phyloP scores from a whole-genome alignment of 2,797 vertebrate species.

The Lutra lutra region DNA sequence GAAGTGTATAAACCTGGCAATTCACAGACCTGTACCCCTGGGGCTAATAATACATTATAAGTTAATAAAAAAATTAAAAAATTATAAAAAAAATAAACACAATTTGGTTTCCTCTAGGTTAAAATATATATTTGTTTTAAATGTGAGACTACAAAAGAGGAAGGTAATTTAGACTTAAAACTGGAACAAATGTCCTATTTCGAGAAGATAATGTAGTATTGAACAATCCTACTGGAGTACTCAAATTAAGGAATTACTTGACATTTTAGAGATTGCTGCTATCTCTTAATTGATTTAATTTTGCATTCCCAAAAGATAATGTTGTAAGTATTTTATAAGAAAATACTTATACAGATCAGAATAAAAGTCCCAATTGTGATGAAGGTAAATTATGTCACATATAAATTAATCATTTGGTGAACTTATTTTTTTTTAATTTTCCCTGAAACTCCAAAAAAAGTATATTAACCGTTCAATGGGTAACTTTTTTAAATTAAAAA shows the following conservation, averaged over 20 bases:
- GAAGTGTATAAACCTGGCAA: too few relatives aligned
- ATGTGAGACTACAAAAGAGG: not conserved
- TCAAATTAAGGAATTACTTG: not conserved
- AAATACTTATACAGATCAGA: not conserved
- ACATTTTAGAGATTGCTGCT: not conserved
- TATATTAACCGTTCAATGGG: conserved; percentile 62
- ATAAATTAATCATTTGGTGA: not conserved
- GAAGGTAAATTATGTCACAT: not conserved
- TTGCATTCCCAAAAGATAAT: not conserved
- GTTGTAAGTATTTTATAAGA: not conserved
- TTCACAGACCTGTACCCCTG: too few relatives aligned
- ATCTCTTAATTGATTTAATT: not conserved
- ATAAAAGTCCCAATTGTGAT: not conserved
- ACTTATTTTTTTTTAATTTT: not conserved
- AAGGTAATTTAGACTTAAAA: conserved; percentile 1
- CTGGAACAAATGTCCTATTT: not conserved
- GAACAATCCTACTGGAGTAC: not conserved
- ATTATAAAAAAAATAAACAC: too few relatives aligned
- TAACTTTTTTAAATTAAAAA: conserved; percentile 71
- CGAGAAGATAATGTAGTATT: not conserved
- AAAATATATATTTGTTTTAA: not conserved
- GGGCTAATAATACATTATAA: too few relatives aligned
- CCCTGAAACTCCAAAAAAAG: not conserved
- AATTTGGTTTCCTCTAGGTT: not conserved
- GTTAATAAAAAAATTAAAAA: too few relatives aligned